Base-by-base conservation (phyloP, 2,113 vertebrate genomes). In the Tetraodon nigroviridis region DNA sequence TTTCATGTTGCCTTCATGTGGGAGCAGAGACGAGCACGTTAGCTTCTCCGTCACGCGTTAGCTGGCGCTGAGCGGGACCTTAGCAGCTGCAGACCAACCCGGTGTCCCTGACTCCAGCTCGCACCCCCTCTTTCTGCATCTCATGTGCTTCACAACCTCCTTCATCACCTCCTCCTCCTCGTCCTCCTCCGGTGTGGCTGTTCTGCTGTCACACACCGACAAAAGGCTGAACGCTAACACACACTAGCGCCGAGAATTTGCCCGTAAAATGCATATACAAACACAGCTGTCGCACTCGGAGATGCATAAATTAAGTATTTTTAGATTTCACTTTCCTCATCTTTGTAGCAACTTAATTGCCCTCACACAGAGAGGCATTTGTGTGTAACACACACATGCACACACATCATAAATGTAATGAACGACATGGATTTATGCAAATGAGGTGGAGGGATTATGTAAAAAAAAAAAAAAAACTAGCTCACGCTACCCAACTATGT, bases 21-120 rank as follows among this genome's bases (percentile, higher is more conserved):
- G 55, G 73, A 52, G 56, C 45, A 8, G 4, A 19, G 18, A 66
- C 50, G 17, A 41, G 47, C 41, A 56, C 47, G 54, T n/a, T 42
- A 53, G 61, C 42, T 37, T 60, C 41, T 22, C 8, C 61, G 51
- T 65, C 64, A 77, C 58, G 67, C 66, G 75, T 78, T 79, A 77
- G 80, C 62, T 79, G 75, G 80, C 62, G 76, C n/a, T 53, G 62
- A 61, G 63, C 60, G 27, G 67, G 75, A 71, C 76, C 67, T 64
- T 60, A 71, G 81, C 68, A 83, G 61, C 61, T 27, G 63, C 60
- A 20, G 60, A 61, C 64, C 75, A 41, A 70, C 63, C 66, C 60
- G 32, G 58, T 7, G 45, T 63, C 69, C 71, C 57, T 49, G 54
- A 68, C 81, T 76, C 52, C 37, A 61, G 7, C 63, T 51, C 61